Conservation (phyloP, 92 coral and sea anemone genomes). For the Parazoanthus darwini region DNA sequence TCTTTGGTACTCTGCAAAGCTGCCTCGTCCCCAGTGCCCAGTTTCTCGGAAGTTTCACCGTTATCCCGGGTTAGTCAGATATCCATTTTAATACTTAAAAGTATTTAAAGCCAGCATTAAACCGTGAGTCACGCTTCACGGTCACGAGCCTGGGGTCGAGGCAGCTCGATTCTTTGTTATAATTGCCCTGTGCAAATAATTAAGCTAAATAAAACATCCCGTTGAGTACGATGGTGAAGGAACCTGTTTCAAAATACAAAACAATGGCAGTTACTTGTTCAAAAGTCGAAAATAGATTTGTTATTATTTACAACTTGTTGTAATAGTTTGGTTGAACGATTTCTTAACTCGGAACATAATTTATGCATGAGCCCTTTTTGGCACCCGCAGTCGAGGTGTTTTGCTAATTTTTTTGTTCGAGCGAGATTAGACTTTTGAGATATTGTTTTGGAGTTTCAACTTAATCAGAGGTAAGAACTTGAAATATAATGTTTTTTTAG, state of each 20-base stretch:
- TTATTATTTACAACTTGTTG: constrained; percentile 2
- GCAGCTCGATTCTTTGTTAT: not conserved
- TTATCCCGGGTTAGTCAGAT: too few species aligned
- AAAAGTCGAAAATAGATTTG: not conserved
- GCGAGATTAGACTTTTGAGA: not conserved
- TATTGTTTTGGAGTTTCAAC: not conserved
- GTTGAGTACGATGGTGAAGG: not conserved
- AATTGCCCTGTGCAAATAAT: not conserved
- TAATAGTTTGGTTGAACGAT: not conserved
- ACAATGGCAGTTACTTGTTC: constrained; percentile 1
- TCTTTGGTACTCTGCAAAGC: too few species aligned
- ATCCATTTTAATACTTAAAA: too few species aligned
- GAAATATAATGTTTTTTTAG: not conserved
- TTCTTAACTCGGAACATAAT: not conserved
- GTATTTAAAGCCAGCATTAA: too few species aligned
- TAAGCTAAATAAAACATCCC: too few species aligned
- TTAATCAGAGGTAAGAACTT: not conserved
- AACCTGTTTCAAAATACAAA: not conserved
- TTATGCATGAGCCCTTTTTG: not conserved
- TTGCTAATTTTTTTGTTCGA: not conserved
- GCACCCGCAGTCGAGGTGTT: not conserved
- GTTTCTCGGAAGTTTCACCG: too few species aligned
- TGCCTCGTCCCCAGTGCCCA: too few species aligned
- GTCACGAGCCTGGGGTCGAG: too few species aligned
- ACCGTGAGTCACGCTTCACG: too few species aligned